Evolutionary conservation across 1,140 invertebrate species (phyloP), one percentile per base, ranked within the genome.

Genomic region (Apis florea): DNA sequence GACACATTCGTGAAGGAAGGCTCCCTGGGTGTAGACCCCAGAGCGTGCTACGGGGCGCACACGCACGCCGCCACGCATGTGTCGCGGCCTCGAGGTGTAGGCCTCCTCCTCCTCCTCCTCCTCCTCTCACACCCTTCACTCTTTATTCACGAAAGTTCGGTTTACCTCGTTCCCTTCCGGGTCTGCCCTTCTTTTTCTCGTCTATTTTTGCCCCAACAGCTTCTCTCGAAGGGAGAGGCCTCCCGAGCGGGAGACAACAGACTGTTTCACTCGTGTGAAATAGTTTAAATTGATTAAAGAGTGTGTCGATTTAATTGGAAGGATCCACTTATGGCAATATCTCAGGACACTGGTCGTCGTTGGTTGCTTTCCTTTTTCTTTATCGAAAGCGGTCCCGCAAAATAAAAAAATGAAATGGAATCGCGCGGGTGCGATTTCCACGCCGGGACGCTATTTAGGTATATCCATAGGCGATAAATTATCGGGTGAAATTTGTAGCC

Each of bases 81-180:
- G 76, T 73, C 68, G 66, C 71, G 75, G 85, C 81, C 85, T 84
- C 82, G 59, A 87, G 83, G 75, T 83, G 66, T 73, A 75, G n/a
- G n/a, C 77, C 61, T 58, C 74, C 66, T 31, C 68, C 40, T 24
- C 15, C 66, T 12, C 47, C 3, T 58, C 21, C 58, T 59, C 58
- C 21, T n/a, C 53, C 15, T 54, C n/a, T 1, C 24, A 31, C 64
- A 70, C 53, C 24, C 49, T 51, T 21, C 69, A n/a, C n/a, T 88
- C 80, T 88, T 88, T 88, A 86, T 88, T 88, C 87, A 79, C 81
- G 71, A 88, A 88, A 88, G 86, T 88, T 88, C 70, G 81, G 83
- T 85, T 85, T 88, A 88, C 84, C 83, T 84, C 83, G 73, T 85
- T 85, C 74, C 69, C 69, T 88, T 76, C 75, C 67, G 54, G 61